Percentiles rank a stretch among this genome's conserved stretches.
These are phyloP conservation scores for Labia minor DNA, from an alignment of 2,888 invertebrate genomes.

Conservation along the genomic window DNA sequence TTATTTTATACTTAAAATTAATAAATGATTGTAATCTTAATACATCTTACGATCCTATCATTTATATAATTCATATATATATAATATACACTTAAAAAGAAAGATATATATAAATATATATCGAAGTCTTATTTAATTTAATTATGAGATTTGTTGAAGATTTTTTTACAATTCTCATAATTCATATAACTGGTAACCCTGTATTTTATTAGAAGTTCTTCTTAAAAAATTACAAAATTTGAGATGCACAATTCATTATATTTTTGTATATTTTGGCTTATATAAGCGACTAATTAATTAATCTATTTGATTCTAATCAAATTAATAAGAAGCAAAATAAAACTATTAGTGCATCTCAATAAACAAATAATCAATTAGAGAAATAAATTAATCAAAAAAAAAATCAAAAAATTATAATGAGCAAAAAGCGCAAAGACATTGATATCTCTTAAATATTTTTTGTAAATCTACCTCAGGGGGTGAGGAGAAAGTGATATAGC, in stretches of 20 bases:
- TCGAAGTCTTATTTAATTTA: too few species aligned
- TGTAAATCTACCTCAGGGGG: slow-evolving; percentile 49
- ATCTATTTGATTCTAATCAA: not conserved
- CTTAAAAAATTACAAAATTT: too few species aligned
- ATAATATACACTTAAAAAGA: too few species aligned
- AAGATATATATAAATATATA: too few species aligned
- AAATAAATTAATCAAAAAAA: slow-evolving; percentile 17
- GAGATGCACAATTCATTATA: not conserved
- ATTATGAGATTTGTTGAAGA: too few species aligned
- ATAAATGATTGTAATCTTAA: too few species aligned
- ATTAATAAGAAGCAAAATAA: not conserved
- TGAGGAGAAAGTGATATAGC: slow-evolving; percentile 69
- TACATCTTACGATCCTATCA: too few species aligned
- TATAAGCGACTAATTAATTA: not conserved
- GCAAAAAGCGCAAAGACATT: slow-evolving; percentile 22
- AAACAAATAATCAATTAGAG: not conserved
- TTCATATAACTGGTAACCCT: slow-evolving; percentile 13
- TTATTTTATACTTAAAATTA: too few species aligned
- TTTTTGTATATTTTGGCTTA: not conserved
- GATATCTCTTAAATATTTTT: not conserved
- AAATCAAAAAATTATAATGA: slow-evolving; percentile 15
- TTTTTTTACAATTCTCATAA: too few species aligned
- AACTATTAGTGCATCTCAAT: not conserved
- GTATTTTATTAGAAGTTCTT: not conserved
- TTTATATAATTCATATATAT: too few species aligned